phyloP scores from a whole-genome alignment of 1,140 invertebrate species.

The Drosophila mayri region DNA sequence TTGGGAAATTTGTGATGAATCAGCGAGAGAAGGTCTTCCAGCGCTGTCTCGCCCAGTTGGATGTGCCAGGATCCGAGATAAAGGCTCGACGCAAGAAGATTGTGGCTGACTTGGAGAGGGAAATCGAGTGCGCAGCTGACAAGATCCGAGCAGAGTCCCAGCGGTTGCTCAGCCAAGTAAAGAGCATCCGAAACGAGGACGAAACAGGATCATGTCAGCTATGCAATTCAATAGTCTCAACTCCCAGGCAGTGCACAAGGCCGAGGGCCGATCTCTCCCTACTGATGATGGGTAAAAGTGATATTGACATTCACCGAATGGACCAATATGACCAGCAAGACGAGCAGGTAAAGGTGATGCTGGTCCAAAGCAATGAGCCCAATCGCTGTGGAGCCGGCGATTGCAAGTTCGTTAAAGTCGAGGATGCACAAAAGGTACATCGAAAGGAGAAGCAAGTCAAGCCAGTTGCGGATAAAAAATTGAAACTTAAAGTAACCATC shows the following conservation, averaged over 20 bases:
- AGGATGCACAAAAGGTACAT: background rate
- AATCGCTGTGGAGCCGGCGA: constrained; percentile 1
- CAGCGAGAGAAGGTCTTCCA: constrained; percentile 2
- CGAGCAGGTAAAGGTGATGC: constrained; percentile 3
- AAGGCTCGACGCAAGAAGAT: constrained; percentile 11
- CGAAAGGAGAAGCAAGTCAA: background rate
- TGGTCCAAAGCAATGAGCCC: background rate
- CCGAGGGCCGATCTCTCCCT: constrained; percentile 1
- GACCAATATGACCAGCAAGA: background rate
- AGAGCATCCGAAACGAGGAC: background rate
- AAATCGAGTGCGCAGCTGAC: constrained; percentile 30
- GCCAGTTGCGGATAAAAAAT: no score
- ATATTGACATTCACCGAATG: background rate
- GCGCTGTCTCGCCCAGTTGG: constrained; percentile 9
- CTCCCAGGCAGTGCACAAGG: background rate
- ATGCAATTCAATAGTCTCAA: background rate
- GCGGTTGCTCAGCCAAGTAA: background rate
- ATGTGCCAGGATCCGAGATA: background rate
- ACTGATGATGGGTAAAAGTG: constrained; percentile 11
- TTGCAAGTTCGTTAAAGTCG: background rate
- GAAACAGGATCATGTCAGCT: background rate
- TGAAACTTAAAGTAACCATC: background rate
- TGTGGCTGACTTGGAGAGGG: constrained; percentile 39
- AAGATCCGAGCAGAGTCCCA: background rate
- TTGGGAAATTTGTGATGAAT: background rate